Percentiles rank a stretch among this genome's conserved stretches.
Conservation (phyloP, 2,888 invertebrate species). For the Neoascia interrupta region DNA sequence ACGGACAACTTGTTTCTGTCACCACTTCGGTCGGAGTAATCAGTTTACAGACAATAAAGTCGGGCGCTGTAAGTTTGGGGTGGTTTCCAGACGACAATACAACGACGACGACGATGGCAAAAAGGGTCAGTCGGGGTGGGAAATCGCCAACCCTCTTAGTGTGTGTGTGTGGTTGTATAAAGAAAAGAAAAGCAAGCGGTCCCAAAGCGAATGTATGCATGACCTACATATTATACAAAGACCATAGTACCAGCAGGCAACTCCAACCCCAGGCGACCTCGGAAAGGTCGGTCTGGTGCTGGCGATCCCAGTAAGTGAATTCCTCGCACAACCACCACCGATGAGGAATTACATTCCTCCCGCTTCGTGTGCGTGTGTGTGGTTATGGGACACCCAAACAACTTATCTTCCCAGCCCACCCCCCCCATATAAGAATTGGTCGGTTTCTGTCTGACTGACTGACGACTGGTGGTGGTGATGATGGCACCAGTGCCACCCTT, state of each 20-base stretch:
- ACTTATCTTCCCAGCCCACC: conserved; percentile 52
- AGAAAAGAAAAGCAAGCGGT: conserved; percentile 26
- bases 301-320: conserved; percentile 36
- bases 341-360: conserved; percentile 44
- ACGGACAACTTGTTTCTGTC: conserved; percentile 65
- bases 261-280: conserved; percentile 28
- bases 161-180: conserved; percentile 1
- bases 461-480: conserved; percentile 53
- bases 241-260: conserved; percentile 1
- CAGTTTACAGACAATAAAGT: conserved; percentile 68
- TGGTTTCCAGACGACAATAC: conserved; percentile 39
- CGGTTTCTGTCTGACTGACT: conserved; percentile 60
- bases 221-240: conserved; percentile 67
- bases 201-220: conserved; percentile 24
- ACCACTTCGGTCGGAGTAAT: conserved; percentile 59
- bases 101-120: conserved; percentile 25
- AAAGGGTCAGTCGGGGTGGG: conserved; percentile 52
- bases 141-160: conserved; percentile 24
- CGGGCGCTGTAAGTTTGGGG: conserved; percentile 57
- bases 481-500: conserved; percentile 39
- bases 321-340: conserved; percentile 26
- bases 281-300: conserved; percentile 45
- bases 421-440: conserved; percentile 27
- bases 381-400: conserved; percentile 52
- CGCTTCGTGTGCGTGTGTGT: conserved; percentile 10